Base-by-base conservation (phyloP, 2,113 vertebrate genomes). In the Recurvirostra avosetta region DNA sequence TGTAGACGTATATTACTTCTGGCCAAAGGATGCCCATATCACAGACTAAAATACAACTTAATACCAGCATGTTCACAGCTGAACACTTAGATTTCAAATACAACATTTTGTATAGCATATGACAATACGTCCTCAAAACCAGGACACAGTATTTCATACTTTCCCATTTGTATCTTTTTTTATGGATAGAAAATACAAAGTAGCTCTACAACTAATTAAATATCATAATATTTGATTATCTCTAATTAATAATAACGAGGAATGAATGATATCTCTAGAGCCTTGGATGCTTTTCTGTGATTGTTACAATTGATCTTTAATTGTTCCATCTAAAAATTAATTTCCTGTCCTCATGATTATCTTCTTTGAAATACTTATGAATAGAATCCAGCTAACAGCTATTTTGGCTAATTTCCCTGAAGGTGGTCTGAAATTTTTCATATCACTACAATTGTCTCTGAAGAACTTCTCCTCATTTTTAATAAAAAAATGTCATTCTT, bases 241-340 rank as follows among this genome's bases (percentile, higher is more conserved):
- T 91, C 45, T 86, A 92, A 79, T 93, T 96, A 95, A 92, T 89
- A 80, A 59, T 78, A 82, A 90, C 1, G 8, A 91, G 38, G n/a
- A 94, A 87, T 40, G 6, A 80, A 91, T 52, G 3, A 9, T 47
- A 89, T 63, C 58, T 93, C 73, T 74, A 66, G 41, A 93, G 41
- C 15, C 22, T 53, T 71, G 32, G 34, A 96, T 59, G 49, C 26
- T 81, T 77, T 92, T 62, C 43, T 66, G 15, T 75, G 49, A 84
- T 94, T 93, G 65, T 40, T 78, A 71, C 38, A 85, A 94, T 71
- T 94, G 73, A 92, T 89, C 53, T 94, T 91, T 73, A 88, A 94
- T 95, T 89, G 79, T 89, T 94, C 38, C 12, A 89, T 55, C 58
- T 80, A 86, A 91, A 96, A 96, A 94, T 92, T 88, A 89, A 89